These are phyloP conservation scores for Pavo muticus DNA, from an alignment of 2,113 vertebrate species.

Conservation along the genomic window DNA sequence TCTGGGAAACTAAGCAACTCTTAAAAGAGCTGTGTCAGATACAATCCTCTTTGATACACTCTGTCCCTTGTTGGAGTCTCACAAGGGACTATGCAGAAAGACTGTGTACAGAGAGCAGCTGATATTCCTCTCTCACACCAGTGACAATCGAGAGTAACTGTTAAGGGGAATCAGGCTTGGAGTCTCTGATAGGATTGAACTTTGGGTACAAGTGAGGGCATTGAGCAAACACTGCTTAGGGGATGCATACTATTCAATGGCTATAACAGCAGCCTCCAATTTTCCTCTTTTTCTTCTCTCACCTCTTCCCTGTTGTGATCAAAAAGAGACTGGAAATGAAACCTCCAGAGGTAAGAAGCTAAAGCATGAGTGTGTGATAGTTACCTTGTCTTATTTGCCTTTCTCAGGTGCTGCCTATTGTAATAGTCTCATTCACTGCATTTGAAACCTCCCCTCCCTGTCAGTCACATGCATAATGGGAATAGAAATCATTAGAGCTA, in stretches of 20 bases:
- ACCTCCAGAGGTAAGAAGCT: background rate
- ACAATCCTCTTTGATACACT: background rate
- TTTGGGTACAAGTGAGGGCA: background rate
- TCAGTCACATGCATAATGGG: background rate
- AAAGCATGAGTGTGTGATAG: background rate
- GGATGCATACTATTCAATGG: rapidly evolving
- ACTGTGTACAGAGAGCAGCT: background rate
- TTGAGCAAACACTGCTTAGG: background rate
- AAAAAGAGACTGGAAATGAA: background rate
- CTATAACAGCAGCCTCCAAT: background rate
- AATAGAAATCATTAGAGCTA: background rate
- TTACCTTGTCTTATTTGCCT: background rate
- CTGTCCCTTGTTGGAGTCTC: background rate
- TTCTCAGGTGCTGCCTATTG: background rate
- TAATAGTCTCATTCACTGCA: background rate
- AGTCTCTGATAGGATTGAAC: background rate
- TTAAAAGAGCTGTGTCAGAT: slow-evolving; percentile 16
- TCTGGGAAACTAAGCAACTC: background rate
- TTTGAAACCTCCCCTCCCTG: background rate
- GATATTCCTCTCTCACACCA: background rate
- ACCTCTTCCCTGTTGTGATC: background rate
- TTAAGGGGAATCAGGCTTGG: rapidly evolving
- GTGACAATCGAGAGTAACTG: rapidly evolving
- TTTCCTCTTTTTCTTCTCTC: background rate
- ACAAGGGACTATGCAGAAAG: background rate